Evolutionary conservation across 2,113 vertebrate species (phyloP).

Genomic region (Nematolebias whitei): DNA sequence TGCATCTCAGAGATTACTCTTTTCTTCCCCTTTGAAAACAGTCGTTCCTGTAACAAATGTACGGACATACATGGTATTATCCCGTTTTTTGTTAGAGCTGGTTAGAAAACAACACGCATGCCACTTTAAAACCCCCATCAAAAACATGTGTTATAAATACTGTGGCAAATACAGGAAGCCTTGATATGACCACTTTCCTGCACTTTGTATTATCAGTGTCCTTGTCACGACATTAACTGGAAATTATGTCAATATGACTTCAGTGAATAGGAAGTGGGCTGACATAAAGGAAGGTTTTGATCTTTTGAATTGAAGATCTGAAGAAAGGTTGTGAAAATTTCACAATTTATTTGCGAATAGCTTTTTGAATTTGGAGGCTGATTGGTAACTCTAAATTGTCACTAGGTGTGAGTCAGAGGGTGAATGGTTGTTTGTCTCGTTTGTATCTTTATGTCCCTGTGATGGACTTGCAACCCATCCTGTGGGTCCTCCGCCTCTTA

Average conservation of each 20-base stretch:
- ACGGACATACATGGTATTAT: constrained; percentile 20
- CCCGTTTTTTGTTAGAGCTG: constrained; percentile 27
- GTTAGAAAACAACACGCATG: background rate
- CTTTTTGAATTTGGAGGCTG: too few species aligned
- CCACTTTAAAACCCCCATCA: background rate
- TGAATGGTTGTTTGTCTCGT: too few species aligned
- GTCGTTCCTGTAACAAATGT: constrained; percentile 31
- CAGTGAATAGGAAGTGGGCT: background rate
- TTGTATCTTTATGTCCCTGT: too few species aligned
- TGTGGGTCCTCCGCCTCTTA: too few species aligned
- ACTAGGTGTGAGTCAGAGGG: too few species aligned
- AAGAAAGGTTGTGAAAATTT: too few species aligned
- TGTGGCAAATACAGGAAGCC: constrained; percentile 17
- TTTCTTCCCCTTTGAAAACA: constrained; percentile 52
- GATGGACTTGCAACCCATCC: too few species aligned
- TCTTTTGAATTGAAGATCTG: background rate
- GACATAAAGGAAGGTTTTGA: background rate
- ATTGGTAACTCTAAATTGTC: too few species aligned
- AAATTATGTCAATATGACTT: background rate
- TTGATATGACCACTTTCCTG: constrained; percentile 10
- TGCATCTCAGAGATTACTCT: constrained; percentile 55
- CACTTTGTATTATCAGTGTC: constrained; percentile 11
- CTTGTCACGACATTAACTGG: constrained; percentile 30
- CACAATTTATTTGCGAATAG: too few species aligned
- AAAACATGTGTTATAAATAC: constrained; percentile 5